Base-by-base conservation (phyloP, 2,113 vertebrate genomes). In the Apodemus sylvaticus region DNA sequence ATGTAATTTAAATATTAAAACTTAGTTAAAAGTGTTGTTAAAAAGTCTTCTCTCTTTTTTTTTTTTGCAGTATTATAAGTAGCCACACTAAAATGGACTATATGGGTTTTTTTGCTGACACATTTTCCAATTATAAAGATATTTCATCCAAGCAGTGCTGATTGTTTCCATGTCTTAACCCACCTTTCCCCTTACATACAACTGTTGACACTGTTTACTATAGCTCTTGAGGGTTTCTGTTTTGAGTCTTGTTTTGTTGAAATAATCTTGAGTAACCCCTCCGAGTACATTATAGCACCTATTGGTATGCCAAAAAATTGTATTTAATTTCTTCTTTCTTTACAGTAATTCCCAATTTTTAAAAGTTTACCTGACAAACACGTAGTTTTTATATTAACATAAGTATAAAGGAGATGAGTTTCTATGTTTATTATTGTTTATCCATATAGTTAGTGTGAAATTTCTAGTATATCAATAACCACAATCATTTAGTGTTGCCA, bases 61-160 rank as follows among this genome's bases (percentile, higher is more conserved):
- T 77, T 92, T 97, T 78, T 86, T 96, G 3, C 55, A 86, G 24
- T 86, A 4, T 94, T 95, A 89, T 76, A 91, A 79, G 39, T 79
- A 58, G 78, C 8, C 89, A 81, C 66, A 66, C 20, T 94, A 97
- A 74, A 64, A 93, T 53, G 26, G 94, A 19, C 36, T 95, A 14
- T 68, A 60, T 39, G 79, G 45, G 87, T 60, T 62, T 58, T 14
- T 93, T 31, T 53, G 53, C 83, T 96, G 42, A 93, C 89, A 81
- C 36, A 6, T 73, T 86, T 93, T 90, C 62, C 39, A 71, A 0
- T 86, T 86, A 39, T 60, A 51, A 95, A 36, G 22, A 58, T 92
- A 60, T 71, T 94, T 94, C 90, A 96, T 96, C 86, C 55, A 95
- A 92, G 14, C 93, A 95, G 48, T 79, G 42, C 73, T 97, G 58